phyloP scores from a whole-genome alignment of 1,140 invertebrate species.

The Euschistus heros region DNA sequence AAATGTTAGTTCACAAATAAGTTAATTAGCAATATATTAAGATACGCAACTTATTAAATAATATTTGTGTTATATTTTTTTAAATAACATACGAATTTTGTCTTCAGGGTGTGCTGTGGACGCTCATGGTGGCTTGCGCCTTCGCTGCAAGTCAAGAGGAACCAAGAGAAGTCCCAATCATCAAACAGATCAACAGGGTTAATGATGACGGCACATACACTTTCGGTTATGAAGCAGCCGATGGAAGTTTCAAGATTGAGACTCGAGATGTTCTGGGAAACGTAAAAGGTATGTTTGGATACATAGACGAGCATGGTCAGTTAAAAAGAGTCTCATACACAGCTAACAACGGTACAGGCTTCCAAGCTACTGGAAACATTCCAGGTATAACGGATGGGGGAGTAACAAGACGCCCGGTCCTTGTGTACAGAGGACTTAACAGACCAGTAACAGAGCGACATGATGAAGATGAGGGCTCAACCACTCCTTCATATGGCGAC shows the following conservation, averaged over 20 bases:
- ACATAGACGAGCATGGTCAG: slow-evolving; percentile 65
- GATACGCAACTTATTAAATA: no score
- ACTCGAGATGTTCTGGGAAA: slow-evolving; percentile 67
- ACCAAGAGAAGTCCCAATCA: slow-evolving; percentile 43
- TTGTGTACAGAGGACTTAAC: not conserved
- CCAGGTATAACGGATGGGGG: not conserved
- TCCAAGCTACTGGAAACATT: slow-evolving; percentile 33
- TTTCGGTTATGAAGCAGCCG: slow-evolving; percentile 72
- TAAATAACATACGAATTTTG: no score
- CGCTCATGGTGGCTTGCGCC: not conserved
- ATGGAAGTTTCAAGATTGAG: slow-evolving; percentile 75
- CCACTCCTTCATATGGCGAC: not conserved
- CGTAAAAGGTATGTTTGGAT: slow-evolving; percentile 78
- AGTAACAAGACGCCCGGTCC: not conserved
- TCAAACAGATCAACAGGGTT: slow-evolving; percentile 66
- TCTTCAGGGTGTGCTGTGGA: no score
- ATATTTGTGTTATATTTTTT: no score
- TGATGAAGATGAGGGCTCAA: not conserved
- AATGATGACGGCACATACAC: slow-evolving; percentile 78
- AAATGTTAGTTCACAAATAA: no score
- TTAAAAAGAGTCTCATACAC: slow-evolving; percentile 77
- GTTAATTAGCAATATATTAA: no score
- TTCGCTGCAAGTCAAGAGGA: slow-evolving; percentile 8
- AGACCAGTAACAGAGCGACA: no score
- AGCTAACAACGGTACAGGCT: slow-evolving; percentile 44